These are phyloP conservation scores for Lasioglossum leucozonium DNA, from an alignment of 2,888 invertebrate genomes.

Conservation along the genomic window DNA sequence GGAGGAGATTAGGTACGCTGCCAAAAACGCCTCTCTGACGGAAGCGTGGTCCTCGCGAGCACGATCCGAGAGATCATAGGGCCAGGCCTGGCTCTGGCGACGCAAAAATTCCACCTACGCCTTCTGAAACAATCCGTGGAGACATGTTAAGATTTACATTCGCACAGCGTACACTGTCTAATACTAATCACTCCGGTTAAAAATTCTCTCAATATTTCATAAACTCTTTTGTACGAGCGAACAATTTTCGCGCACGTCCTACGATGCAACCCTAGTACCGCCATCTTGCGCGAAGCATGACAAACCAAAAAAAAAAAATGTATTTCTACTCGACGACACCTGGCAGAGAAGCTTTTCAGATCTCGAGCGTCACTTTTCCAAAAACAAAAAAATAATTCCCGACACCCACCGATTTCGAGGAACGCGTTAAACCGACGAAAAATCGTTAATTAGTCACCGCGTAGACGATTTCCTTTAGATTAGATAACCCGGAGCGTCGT, in stretches of 20 bases:
- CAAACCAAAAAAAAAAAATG: neutral
- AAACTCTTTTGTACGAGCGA: too few relatives aligned
- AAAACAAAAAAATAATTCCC: neutral
- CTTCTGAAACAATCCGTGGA: slow-evolving; percentile 59
- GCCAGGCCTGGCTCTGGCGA: slow-evolving; percentile 1
- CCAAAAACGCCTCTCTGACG: slow-evolving; percentile 70
- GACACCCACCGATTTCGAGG: neutral
- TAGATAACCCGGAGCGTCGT: neutral
- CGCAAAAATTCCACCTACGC: slow-evolving; percentile 40
- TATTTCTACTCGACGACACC: neutral
- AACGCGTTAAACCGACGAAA: neutral
- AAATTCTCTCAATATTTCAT: neutral
- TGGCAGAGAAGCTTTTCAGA: neutral
- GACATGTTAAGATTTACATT: neutral
- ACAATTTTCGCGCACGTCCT: too few relatives aligned
- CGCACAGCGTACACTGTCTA: too few relatives aligned
- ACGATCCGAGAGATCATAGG: slow-evolving; percentile 70
- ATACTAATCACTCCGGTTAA: neutral
- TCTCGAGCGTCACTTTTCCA: neutral
- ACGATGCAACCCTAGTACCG: neutral
- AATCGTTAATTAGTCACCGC: neutral
- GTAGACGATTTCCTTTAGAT: neutral
- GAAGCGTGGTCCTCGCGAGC: slow-evolving; percentile 68
- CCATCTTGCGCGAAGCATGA: neutral
- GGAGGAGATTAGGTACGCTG: slow-evolving; percentile 66